Base-by-base conservation (phyloP, 2,888 invertebrate species). In the Auanema sp. region DNA sequence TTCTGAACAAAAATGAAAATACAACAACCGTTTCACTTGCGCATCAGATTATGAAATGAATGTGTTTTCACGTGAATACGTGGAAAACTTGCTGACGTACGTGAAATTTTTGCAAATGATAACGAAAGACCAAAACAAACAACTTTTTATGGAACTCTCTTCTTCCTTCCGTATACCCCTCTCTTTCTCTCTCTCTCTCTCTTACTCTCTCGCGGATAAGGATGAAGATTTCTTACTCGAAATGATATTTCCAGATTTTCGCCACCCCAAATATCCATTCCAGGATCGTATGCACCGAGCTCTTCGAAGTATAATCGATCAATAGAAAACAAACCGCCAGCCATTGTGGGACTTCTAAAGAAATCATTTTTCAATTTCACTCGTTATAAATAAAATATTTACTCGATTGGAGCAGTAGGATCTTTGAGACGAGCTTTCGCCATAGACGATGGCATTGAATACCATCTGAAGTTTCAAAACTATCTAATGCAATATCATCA, bases 181-280 rank as follows among this genome's bases (percentile, higher is more conserved):
- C n/a, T n/a, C 33, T 33, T 33, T 33, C 33, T 33, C 33, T 33
- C 33, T 33, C 33, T 33, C 33, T 33, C 8, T 33, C 8, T 33
- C 3, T 8, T 3, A 33, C 3, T 33, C 8, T 33, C 33, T 33
- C 8, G 33, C 8, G 21, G 51, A 21, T 21, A 50, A 60, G 25
- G 33, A 49, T 33, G 33, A 43, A 16, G 25, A 40, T 12, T n/a
- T 55, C 66, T 53, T 33, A 89, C 92, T 72, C 96, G 89, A 85
- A 97, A 95, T 0, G 96, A 96, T 84, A 98, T 88, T 85, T 98
- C 97, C 42, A 98, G 88, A 85, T 98, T 98, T 85, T 98, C 97
- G 0, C 94, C 97, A 4, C 98, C 97, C 97, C 97, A 98, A 66
- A 96, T 93, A 76, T 90, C 89, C 89, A 89, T 89, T 25, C 87